Percentiles rank a stretch among this genome's conserved stretches.
These are phyloP conservation scores for Fopius arisanus DNA, from an alignment of 1,140 invertebrate species.

Conservation along the genomic window DNA sequence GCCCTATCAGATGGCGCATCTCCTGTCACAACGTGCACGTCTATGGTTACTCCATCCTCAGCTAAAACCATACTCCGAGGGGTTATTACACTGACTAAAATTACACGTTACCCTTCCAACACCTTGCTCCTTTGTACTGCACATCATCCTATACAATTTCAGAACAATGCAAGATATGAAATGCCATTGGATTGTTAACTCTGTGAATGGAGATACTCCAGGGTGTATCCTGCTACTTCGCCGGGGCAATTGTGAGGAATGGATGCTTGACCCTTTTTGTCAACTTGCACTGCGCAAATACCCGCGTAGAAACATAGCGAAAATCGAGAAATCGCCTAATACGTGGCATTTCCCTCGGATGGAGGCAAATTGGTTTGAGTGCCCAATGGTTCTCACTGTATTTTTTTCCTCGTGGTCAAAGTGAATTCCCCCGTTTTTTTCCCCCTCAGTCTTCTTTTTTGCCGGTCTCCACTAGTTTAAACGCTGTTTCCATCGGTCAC, in stretches of 20 bases:
- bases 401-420: not conserved
- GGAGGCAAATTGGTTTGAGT: conserved; percentile 14
- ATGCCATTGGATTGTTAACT: conserved; percentile 13
- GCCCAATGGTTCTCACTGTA: not conserved
- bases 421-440: conserved; percentile 5
- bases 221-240: not conserved
- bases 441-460: not conserved
- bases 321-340: not conserved
- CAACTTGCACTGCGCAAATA: not conserved
- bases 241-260: not conserved
- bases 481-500: not conserved
- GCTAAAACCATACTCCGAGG: conserved; percentile 1
- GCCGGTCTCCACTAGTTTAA: not conserved
- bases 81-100: conserved; percentile 3
- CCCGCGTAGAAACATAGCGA: not conserved
- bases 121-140: not conserved
- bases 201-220: not conserved
- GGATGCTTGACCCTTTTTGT: not conserved
- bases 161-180: not conserved
- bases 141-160: not conserved
- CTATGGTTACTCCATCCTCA: not conserved
- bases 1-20: conserved; percentile 8
- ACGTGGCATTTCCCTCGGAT: not conserved
- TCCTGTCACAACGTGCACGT: not conserved
- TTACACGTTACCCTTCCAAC: conserved; percentile 17